Evolutionary conservation across 37 sponge, comb jelly and placozoan species (phyloP).

Genomic region (Crambe crambe): DNA sequence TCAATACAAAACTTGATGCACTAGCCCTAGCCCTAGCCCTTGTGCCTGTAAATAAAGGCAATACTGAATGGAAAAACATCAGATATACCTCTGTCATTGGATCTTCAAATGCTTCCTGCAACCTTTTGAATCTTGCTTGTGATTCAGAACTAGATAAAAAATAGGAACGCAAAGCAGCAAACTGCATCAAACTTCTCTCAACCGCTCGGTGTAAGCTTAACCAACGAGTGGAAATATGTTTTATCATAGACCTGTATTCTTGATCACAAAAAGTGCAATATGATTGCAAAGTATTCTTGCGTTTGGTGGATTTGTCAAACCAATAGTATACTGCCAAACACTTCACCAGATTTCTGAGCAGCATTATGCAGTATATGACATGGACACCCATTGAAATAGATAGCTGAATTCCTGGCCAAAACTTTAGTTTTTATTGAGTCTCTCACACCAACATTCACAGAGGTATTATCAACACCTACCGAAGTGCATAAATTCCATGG

Average conservation of each 20-base stretch:
- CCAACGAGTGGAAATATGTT: conserved; percentile 62
- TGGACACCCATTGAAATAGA: not conserved
- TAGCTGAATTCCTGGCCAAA: not conserved
- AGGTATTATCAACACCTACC: not conserved
- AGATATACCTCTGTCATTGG: conserved; percentile 2
- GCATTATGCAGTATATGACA: conserved; percentile 1
- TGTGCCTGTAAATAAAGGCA: not conserved
- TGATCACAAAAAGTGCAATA: conserved; percentile 54
- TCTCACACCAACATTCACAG: not conserved
- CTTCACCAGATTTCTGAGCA: not conserved
- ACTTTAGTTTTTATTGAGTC: not conserved
- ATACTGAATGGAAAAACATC: not conserved
- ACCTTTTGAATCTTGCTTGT: not conserved
- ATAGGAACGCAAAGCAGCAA: conserved; percentile 29
- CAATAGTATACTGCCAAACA: conserved; percentile 35
- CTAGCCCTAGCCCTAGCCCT: too few species aligned
- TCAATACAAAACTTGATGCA: too few species aligned
- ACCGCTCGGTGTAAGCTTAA: conserved; percentile 41
- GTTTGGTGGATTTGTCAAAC: conserved; percentile 62
- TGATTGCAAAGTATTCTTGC: conserved; percentile 36
- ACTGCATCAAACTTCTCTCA: conserved; percentile 25
- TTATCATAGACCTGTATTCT: conserved; percentile 49
- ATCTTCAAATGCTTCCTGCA: not conserved
- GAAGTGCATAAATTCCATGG: not conserved
- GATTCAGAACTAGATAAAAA: conserved; percentile 25